Evolutionary conservation across 1,140 invertebrate genomes (phyloP).

Genomic region (Chionoecetes opilio): DNA sequence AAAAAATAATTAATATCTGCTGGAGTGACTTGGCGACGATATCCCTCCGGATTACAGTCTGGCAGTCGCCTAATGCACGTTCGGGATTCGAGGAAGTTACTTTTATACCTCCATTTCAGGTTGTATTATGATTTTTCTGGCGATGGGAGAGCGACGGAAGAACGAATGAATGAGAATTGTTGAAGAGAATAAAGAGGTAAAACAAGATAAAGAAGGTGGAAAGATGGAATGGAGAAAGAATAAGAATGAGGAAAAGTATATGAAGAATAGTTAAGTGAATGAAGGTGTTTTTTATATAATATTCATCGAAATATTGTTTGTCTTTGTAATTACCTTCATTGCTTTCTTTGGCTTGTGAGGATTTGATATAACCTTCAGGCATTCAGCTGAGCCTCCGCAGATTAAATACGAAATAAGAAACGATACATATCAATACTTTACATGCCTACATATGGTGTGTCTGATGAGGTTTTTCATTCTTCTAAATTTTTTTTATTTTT

Average conservation of each 20-base stretch:
- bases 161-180: neutral
- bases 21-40: neutral
- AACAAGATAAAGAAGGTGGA: neutral
- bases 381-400: neutral
- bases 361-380: neutral
- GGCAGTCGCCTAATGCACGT: neutral
- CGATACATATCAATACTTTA: no score
- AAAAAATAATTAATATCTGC: no score
- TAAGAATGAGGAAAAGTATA: no score
- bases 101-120: neutral
- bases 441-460: no score
- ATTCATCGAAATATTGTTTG: no score
- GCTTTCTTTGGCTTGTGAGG: neutral
- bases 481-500: no score
- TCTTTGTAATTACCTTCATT: neutral
- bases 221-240: neutral
- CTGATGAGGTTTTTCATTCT: no score
- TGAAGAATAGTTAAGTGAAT: neutral
- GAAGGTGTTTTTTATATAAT: neutral
- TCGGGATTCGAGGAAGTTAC: neutral
- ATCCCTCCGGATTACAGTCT: neutral
- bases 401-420: no score
- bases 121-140: neutral
- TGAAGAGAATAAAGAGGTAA: neutral
- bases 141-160: neutral